Base-by-base conservation (phyloP, 2,113 vertebrate genomes). In the Trematocara macrostoma region DNA sequence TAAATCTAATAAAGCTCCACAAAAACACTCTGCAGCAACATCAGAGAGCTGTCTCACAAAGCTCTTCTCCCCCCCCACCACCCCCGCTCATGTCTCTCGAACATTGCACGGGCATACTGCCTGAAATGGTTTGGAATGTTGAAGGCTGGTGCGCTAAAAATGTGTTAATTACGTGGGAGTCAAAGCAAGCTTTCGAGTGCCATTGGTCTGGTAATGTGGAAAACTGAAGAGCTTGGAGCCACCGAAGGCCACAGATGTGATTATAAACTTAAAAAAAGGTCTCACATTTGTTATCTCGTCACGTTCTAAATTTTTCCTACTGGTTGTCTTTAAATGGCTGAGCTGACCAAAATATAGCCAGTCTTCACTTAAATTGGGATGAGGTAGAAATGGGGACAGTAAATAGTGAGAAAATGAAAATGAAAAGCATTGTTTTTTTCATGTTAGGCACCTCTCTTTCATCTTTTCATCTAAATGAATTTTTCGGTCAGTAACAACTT, bases 161-260 rank as follows among this genome's bases (percentile, higher is more conserved):
- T 71, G 88, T 94, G 89, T 89, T 93, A 90, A 93, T 93, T 93
- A 86, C 7, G 91, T 93, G 87, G 91, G 88, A 90, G 90, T 90
- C 55, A 80, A 74, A 90, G 84, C 69, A 59, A 85, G 86, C 55
- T 79, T 90, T 89, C 8, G 81, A 91, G 84, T 79, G 57, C 85
- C 79, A 88, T 84, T 83, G 23, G 29, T 90, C 88, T 64, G 71
- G 89, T 86, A 84, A 69, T 35, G 71, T 55, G 79, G 74, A 81
- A 87, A 91, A 82, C 40, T 83, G 85, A 85, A 89, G 88, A 76
- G 87, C 81, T 38, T 1, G 1, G 81, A n/a, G 83, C 51, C 34
- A 57, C 20, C 7, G 79, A 81, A 84, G 74, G 64, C 64, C 83
- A 42, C 3, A 2, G 6, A 49, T 42, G 79, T 84, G 84, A 85